These are phyloP conservation scores for Heliconius ethilla DNA, from an alignment of 2,888 invertebrate genomes.

Conservation along the genomic window DNA sequence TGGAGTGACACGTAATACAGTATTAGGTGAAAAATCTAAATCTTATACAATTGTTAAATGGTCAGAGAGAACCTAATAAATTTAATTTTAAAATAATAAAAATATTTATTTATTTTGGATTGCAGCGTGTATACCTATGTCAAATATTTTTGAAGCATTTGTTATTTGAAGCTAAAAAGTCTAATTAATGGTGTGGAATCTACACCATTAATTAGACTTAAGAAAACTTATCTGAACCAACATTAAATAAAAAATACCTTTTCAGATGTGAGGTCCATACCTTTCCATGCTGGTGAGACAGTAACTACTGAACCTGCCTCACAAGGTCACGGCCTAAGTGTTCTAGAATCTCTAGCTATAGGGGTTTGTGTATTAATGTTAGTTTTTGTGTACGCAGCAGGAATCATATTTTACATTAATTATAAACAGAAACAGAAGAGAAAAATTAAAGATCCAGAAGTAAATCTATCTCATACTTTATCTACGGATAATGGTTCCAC, in stretches of 20 bases:
- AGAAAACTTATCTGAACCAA: neutral
- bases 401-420: conserved; percentile 90
- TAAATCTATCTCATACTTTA: conserved; percentile 62
- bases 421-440: conserved; percentile 85
- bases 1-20: conserved; percentile 84
- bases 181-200: too few species aligned
- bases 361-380: conserved; percentile 90
- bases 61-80: too few species aligned
- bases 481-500: conserved; percentile 68
- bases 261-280: conserved; percentile 89
- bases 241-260: conserved; percentile 30
- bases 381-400: conserved; percentile 91
- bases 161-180: too few species aligned
- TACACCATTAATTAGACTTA: too few species aligned
- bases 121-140: too few species aligned
- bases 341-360: conserved; percentile 90
- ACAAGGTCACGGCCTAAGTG: conserved; percentile 84
- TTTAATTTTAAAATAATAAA: too few species aligned
- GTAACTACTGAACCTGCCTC: conserved; percentile 74
- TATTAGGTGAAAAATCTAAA: conserved; percentile 58
- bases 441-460: conserved; percentile 70
- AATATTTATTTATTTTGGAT: too few species aligned
- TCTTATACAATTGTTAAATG: neutral
- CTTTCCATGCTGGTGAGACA: conserved; percentile 85
- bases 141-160: too few species aligned